Evolutionary conservation across 2,113 vertebrate species (phyloP).

Genomic region (Eleginops maclovinus): DNA sequence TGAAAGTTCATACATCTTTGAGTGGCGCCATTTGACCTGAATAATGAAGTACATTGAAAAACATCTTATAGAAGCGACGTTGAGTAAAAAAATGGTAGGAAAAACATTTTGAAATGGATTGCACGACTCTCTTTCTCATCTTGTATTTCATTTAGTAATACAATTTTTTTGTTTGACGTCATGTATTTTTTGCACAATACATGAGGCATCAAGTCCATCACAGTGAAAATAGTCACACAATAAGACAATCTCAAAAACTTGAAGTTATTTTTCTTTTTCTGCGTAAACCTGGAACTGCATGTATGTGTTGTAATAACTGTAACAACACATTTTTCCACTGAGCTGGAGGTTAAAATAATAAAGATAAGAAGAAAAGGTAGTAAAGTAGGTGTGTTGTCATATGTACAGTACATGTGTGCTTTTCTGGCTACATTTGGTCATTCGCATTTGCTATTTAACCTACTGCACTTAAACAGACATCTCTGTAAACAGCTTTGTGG

Average conservation of each 20-base stretch:
- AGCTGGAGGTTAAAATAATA: neutral
- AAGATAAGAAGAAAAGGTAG: neutral
- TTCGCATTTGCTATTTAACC: neutral
- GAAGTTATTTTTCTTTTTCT: neutral
- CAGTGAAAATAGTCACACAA: neutral
- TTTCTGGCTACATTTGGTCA: neutral
- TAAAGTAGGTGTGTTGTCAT: neutral
- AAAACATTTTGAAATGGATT: neutral
- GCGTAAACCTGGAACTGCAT: neutral
- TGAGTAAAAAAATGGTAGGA: neutral
- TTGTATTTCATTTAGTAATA: neutral
- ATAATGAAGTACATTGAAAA: neutral
- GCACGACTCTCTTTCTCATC: neutral
- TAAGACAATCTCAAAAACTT: neutral
- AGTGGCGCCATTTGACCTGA: neutral
- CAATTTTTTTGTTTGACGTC: neutral
- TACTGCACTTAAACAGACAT: conserved; percentile 5
- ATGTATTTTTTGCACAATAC: too few relatives aligned
- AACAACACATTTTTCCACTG: neutral
- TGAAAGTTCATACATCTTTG: conserved; percentile 6
- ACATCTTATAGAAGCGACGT: neutral
- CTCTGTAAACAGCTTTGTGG: conserved; percentile 1
- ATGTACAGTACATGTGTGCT: neutral
- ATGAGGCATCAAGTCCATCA: neutral
- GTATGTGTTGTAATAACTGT: neutral